Conservation (phyloP, 2,113 vertebrate genomes). For the Osmerus mordax region DNA sequence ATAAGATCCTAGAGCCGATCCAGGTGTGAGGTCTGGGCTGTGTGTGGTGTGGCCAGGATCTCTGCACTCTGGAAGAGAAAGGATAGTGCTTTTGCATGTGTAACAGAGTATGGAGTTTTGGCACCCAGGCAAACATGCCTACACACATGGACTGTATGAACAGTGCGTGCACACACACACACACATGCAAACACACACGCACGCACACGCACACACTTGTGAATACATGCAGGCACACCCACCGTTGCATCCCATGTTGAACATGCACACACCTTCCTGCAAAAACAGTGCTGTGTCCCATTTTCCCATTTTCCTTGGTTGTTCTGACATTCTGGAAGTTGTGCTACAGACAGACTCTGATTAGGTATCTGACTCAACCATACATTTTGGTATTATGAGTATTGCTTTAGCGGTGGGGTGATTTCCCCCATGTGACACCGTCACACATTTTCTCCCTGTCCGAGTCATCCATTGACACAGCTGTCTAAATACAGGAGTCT, state of each 20-base stretch:
- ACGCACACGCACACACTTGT: neutral
- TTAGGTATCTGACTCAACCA: slow-evolving; percentile 41
- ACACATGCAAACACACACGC: slow-evolving; percentile 5
- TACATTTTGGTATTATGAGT: slow-evolving; percentile 22
- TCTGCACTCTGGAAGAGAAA: slow-evolving; percentile 15
- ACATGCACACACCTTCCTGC: slow-evolving; percentile 15
- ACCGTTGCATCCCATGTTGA: neutral
- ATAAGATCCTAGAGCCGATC: too few relatives aligned
- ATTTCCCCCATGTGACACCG: slow-evolving; percentile 42
- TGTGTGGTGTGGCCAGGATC: neutral
- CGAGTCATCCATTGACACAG: slow-evolving; percentile 55
- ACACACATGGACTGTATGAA: too few relatives aligned
- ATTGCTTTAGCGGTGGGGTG: slow-evolving; percentile 36
- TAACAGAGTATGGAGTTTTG: neutral
- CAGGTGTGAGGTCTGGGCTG: too few relatives aligned
- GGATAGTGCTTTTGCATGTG: neutral
- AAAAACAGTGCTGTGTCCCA: slow-evolving; percentile 28
- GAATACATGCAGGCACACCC: neutral
- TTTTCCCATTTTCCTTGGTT: slow-evolving; percentile 16
- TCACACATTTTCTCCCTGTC: slow-evolving; percentile 27
- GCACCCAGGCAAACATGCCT: too few relatives aligned
- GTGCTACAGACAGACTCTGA: slow-evolving; percentile 30
- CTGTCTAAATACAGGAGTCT: slow-evolving; percentile 60
- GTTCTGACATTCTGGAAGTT: slow-evolving; percentile 28
- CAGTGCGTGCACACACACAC: neutral